Evolutionary conservation across 2,113 vertebrate genomes (phyloP).

Genomic region (Anolis carolinensis): DNA sequence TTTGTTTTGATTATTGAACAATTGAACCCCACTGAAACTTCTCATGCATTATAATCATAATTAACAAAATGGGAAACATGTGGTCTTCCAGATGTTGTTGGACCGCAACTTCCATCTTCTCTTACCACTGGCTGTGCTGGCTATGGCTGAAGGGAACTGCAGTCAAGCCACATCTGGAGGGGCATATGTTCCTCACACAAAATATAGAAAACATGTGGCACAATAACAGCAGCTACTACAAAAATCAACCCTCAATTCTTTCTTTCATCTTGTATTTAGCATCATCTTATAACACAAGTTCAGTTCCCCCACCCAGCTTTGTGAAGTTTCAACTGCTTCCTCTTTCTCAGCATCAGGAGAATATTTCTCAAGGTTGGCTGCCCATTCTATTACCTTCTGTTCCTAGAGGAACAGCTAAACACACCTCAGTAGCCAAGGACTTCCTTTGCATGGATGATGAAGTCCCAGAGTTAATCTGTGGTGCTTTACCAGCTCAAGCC

Average conservation of each 20-base stretch:
- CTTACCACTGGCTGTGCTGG: no score
- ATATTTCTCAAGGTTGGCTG: not conserved
- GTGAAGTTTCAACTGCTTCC: constrained; percentile 2
- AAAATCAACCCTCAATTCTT: not conserved
- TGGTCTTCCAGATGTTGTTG: no score
- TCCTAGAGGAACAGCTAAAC: not conserved
- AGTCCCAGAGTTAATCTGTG: not conserved
- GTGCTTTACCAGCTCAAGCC: not conserved
- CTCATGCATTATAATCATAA: no score
- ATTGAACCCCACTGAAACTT: not conserved
- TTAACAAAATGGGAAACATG: no score
- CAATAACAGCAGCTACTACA: no score
- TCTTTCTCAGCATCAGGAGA: not conserved
- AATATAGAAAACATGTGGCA: not conserved
- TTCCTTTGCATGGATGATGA: constrained; percentile 2
- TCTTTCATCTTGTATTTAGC: not conserved
- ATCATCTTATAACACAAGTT: not conserved
- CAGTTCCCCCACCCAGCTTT: not conserved
- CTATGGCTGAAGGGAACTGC: no score
- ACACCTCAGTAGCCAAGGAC: not conserved
- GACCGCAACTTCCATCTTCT: no score
- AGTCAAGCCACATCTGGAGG: no score
- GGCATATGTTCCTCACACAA: no score
- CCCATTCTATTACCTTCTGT: not conserved
- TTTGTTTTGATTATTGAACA: not conserved